Base-by-base conservation (phyloP, 2,113 vertebrate genomes). In the Otocyon megalotis region DNA sequence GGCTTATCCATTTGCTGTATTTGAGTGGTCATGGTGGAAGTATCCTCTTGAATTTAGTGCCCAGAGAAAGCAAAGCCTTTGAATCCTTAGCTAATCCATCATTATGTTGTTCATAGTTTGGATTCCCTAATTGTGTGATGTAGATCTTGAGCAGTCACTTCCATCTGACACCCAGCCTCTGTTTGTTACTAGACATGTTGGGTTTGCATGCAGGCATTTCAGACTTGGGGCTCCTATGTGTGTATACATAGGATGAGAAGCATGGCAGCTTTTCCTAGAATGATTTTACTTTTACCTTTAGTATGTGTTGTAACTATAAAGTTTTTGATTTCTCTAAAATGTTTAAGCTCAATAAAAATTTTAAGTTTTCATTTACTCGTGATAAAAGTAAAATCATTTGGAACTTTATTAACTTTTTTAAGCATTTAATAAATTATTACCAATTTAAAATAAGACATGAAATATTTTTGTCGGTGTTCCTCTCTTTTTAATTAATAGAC, bases 331-430 rank as follows among this genome's bases (percentile, higher is more conserved):
- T 94, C 88, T 93, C 63, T 83, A 5, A 56, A 77, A 90, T 87
- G 72, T 81, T 71, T 87, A 30, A 30, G 63, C 8, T 24, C 48
- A 48, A 63, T 20, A 74, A 90, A 80, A 80, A 8, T n/a, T 67
- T 82, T 65, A 81, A 56, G 54, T 19, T 65, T 93, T 58, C n/a
- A 35, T 87, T 82, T 76, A 54, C 12, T 60, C 10, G 4, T 71
- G 56, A 69, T 81, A 58, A 74, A 97, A 93, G 13, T 69, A 93
- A 76, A 65, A 53, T 74, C 32, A 77, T 80, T 93, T 82, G 58
- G 13, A 90, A 67, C 3, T 60, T 74, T 62, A 24, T 67, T 69
- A 16, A 43, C 4, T 28, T 85, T 81, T 69, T 62, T 1, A n/a
- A 24, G 4, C 62, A 72, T 58, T 91, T 85, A 71, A 48, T 24